Base-by-base conservation (phyloP, 2,888 invertebrate species). In the Metallyticus violacea region DNA sequence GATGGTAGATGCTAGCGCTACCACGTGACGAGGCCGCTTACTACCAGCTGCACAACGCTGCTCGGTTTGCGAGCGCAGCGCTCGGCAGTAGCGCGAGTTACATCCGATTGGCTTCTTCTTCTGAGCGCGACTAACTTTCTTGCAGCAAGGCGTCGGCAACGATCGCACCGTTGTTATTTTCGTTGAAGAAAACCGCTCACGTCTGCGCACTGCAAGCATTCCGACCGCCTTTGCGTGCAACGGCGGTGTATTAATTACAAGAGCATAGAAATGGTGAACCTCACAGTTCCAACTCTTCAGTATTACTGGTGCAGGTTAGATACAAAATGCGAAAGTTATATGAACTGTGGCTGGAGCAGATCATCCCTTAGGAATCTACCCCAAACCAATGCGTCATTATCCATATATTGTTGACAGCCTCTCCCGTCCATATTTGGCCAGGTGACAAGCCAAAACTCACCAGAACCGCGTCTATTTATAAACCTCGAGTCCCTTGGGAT, bases 351-450 rank as follows among this genome's bases (percentile, higher is more conserved):
- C 40, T 62, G 40, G 40, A 62, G 40, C 22, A 22, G 40, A 22
- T 62, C 40, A 62, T 62, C 40, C 40, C 40, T 62, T 4, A 15
- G 7, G 40, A 62, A 62, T 62, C 22, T 22, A 62, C 15, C 40
- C 40, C 40, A 15, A 62, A 40, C 4, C 40, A 15, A 62, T 62
- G 40, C 29, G 83, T 83, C 83, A 83, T 83, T 77, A 28, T 26
- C 25, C 7, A 77, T 30, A 40, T 62, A 40, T 6, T 85, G 85
- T 29, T 77, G 81, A 30, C 62, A 87, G 87, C 85, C 26, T 79
- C 86, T 77, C 85, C 83, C 87, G 87, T 85, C 90, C 90, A 89
- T 90, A 90, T 90, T 90, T 90, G 90, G 90, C 89, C 88, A 89
- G 89, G 78, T 77, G 84, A 81, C 85, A 78, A 81, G 29, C 81